Base-by-base conservation (phyloP, 2,113 vertebrate species). In the Chloroceryle aenea region DNA sequence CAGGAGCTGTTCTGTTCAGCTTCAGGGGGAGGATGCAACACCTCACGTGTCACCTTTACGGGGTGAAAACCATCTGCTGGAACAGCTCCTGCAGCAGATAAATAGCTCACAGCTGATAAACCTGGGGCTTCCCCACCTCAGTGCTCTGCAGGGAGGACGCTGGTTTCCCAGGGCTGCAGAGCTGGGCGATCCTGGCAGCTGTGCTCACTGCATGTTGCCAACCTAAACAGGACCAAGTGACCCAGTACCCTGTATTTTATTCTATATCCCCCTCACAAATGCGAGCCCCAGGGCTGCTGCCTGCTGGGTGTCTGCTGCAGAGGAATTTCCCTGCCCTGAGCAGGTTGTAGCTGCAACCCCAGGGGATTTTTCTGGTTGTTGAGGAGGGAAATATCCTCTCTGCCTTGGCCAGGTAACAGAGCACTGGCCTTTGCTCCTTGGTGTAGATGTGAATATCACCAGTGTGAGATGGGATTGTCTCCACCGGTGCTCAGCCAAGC, bases 151-250 rank as follows among this genome's bases (percentile, higher is more conserved):
- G 47, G 77, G 32, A 87, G 62, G 30, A 42, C 1, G 2, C 0
- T n/a, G 47, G 14, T 53, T 87, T 73, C 78, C 82, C 74, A 40
- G 40, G 20, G 72, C 72, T 85, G 91, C 73, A 18, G 80, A 48
- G 2, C 72, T 15, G 73, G 72, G 56, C 19, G 9, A 1, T 30
- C 47, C 81, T 30, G 40, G 84, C 90, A 10, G 23, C 86, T 67
- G 83, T 64, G 73, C 73, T 77, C 55, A 76, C 90, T 96, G 86
- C 7, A 5, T 19, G 8, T 68, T 14, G 7, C 91, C 95, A 96
- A 94, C 53, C 47, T 12, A 97, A 98, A 97, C 95, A 96, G 77
- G 59, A 9, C 91, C 66, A 2, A 79, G 66, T 75, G 42, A 79
- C 95, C 87, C 96, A 58, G 48, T 3, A 30, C 55, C n/a, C 5